Evolutionary conservation across 2,888 invertebrate genomes (phyloP).

Genomic region (Linyphia triangularis): DNA sequence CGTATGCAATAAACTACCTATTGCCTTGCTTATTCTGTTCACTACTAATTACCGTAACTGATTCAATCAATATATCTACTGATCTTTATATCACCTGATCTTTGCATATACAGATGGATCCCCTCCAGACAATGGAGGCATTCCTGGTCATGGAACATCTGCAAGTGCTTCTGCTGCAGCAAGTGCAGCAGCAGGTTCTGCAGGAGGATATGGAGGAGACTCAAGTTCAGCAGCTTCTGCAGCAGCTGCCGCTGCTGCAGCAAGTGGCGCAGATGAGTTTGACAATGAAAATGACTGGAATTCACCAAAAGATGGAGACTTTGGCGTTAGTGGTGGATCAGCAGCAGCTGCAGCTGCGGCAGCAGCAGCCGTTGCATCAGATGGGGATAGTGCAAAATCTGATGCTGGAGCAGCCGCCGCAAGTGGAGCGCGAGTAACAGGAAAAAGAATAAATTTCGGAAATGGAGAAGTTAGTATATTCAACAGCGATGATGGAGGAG

Average conservation of each 20-base stretch:
- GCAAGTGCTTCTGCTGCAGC: background rate
- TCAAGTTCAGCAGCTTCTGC: background rate
- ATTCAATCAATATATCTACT: too few species aligned
- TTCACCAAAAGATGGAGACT: too few species aligned
- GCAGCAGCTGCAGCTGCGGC: background rate
- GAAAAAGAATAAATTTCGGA: background rate
- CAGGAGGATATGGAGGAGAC: background rate
- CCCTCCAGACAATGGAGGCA: background rate
- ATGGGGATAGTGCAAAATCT: background rate
- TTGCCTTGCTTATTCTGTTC: too few species aligned
- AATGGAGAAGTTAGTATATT: background rate
- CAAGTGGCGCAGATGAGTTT: background rate
- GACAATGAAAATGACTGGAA: too few species aligned
- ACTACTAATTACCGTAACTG: too few species aligned
- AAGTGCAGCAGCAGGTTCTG: background rate
- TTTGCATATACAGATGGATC: too few species aligned
- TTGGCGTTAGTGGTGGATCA: too few species aligned
- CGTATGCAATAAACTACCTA: too few species aligned
- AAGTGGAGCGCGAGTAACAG: background rate
- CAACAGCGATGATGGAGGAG: background rate
- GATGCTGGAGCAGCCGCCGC: background rate
- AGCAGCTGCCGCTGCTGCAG: background rate
- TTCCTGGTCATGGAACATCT: background rate
- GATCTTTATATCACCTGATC: too few species aligned
- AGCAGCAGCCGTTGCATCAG: background rate